phyloP scores from a whole-genome alignment of 23 tunicate genomes.

The Styela clava region DNA sequence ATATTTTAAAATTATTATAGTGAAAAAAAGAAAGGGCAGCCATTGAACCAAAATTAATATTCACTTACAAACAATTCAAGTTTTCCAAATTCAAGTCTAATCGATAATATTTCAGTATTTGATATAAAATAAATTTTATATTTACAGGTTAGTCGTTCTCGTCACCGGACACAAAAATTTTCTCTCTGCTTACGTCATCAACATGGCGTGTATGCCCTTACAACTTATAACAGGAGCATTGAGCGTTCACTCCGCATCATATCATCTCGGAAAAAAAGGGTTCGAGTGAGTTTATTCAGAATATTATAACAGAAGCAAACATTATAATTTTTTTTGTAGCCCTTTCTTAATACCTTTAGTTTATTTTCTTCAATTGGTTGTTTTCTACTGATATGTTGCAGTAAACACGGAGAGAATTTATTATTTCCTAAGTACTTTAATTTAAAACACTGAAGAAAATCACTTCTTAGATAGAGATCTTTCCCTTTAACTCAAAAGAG shows the following conservation, averaged over 20 bases:
- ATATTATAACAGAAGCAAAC: neutral
- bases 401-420: neutral
- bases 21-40: too few relatives aligned
- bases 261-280: constrained; percentile 66
- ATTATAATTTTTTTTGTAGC: neutral
- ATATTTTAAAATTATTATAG: too few relatives aligned
- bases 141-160: constrained; percentile 65
- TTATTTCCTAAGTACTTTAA: too few relatives aligned
- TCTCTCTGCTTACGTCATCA: constrained; percentile 78
- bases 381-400: neutral
- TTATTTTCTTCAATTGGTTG: neutral
- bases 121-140: too few relatives aligned
- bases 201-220: constrained; percentile 73
- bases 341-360: neutral
- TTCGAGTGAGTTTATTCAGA: constrained; percentile 73
- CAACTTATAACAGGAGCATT: constrained; percentile 68
- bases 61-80: too few relatives aligned
- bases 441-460: too few relatives aligned
- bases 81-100: too few relatives aligned
- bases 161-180: constrained; percentile 71
- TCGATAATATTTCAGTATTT: too few relatives aligned
- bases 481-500: too few relatives aligned
- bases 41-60: too few relatives aligned
- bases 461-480: too few relatives aligned
- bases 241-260: constrained; percentile 64